Base-by-base conservation (phyloP, 2,888 invertebrate species). In the Koerneria pararmatus region DNA sequence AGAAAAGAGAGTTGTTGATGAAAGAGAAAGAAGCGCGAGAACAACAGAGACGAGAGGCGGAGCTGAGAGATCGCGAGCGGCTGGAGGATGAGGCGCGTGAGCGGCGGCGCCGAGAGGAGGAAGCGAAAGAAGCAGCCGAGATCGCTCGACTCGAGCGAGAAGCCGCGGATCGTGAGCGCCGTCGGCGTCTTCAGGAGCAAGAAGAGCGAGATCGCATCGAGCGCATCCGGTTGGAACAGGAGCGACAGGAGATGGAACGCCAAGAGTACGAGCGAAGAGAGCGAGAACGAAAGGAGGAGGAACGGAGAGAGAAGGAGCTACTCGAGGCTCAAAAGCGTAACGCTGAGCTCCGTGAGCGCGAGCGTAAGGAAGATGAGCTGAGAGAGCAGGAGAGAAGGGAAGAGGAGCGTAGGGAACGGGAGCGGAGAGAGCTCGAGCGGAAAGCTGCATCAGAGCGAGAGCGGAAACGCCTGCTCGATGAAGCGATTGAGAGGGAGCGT, bases 141-240 rank as follows among this genome's bases (percentile, higher is more conserved):
- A 66, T 80, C 4, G 78, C 74, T 19, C 71, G 72, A 49, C 74
- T 75, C 35, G 72, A 75, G 59, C 69, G 71, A 27, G 76, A 76
- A 63, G 77, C 78, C 1, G 74, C 71, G 31, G 80, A 79, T 60
- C 71, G 78, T 48, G 80, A 80, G 64, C 65, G 76, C 24, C 69
- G 71, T 49, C 70, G 78, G 19, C 67, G 72, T 46, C 71, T 69
- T 29, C 74, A 76, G 58, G 76, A 76, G 48, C 65, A 72, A 51
- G 74, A 74, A n/a, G 81, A 81, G 65, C 68, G 68, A 6, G 80
- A 81, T 35, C 70, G 80, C 27, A 59, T 81, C 29, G 81, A 81
- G 56, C 63, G 74, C 41, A 72, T 80, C 51, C 74, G 80, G n/a
- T 64, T 74, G 0, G 81, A 81, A 49, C 78, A 82, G 66, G 78